phyloP scores from a whole-genome alignment of 2,888 invertebrate genomes.

The Sericinus montela region DNA sequence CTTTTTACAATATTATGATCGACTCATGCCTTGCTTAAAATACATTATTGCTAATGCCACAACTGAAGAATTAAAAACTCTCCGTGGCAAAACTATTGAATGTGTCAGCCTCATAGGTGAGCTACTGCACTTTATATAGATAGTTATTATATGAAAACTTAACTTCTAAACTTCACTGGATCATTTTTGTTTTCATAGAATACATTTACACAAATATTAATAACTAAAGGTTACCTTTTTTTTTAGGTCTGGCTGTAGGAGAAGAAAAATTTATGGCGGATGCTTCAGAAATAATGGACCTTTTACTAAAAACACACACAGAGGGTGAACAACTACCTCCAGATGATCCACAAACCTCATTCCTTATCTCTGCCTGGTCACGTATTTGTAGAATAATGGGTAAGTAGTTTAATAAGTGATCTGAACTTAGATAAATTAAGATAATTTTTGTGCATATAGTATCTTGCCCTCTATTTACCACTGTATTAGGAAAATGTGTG shows the following conservation, averaged over 20 bases:
- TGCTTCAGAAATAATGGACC: constrained; percentile 97
- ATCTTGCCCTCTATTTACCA: no score
- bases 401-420: constrained; percentile 31
- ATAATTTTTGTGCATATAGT: no score
- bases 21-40: constrained; percentile 95
- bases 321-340: constrained; percentile 91
- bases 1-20: constrained; percentile 96
- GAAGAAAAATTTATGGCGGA: constrained; percentile 92
- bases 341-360: constrained; percentile 98
- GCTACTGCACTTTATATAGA: no score
- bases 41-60: constrained; percentile 97
- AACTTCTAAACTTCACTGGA: no score
- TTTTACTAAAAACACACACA: constrained; percentile 93
- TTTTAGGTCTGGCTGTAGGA: constrained; percentile 84
- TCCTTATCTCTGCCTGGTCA: constrained; percentile 99
- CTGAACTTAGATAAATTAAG: not conserved
- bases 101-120: constrained; percentile 98
- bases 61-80: constrained; percentile 90
- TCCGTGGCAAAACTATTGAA: constrained; percentile 99
- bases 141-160: no score
- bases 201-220: no score
- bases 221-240: not conserved
- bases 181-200: no score
- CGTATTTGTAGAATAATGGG: constrained; percentile 96
- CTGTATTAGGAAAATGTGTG: no score